Conservation (phyloP, 2,888 invertebrate species). For the Xylota sylvarum region DNA sequence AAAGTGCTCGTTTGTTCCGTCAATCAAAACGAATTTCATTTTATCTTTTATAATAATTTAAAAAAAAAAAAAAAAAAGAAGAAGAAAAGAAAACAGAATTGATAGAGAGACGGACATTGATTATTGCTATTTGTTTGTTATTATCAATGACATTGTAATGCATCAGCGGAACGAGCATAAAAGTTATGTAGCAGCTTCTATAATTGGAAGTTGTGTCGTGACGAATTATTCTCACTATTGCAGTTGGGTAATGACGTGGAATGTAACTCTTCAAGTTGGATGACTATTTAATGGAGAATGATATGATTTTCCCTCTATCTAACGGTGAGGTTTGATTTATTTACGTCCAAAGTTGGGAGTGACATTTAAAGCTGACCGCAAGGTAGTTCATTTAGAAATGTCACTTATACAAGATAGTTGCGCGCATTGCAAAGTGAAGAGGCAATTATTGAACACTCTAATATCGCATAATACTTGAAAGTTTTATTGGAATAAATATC, state of each 20-base stretch:
- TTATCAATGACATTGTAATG: slow-evolving; percentile 65
- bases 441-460: too few species aligned
- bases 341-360: background rate
- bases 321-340: background rate
- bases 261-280: background rate
- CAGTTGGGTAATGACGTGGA: slow-evolving; percentile 25
- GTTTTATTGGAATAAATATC: too few species aligned
- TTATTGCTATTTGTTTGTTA: slow-evolving; percentile 49
- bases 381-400: too few species aligned
- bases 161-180: slow-evolving; percentile 52
- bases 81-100: slow-evolving; percentile 4
- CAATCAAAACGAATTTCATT: slow-evolving; percentile 52
- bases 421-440: too few species aligned
- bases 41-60: slow-evolving; percentile 18
- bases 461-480: too few species aligned
- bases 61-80: too few species aligned
- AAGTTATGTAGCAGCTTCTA: slow-evolving; percentile 43
- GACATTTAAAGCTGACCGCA: too few species aligned
- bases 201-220: slow-evolving; percentile 71
- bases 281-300: slow-evolving; percentile 5
- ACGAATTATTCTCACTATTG: slow-evolving; percentile 53
- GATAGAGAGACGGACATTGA: slow-evolving; percentile 49
- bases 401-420: too few species aligned
- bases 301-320: background rate
- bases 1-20: slow-evolving; percentile 49